These are phyloP conservation scores for Knipowitschia caucasica DNA, from an alignment of 2,797 vertebrate species.

Conservation along the genomic window DNA sequence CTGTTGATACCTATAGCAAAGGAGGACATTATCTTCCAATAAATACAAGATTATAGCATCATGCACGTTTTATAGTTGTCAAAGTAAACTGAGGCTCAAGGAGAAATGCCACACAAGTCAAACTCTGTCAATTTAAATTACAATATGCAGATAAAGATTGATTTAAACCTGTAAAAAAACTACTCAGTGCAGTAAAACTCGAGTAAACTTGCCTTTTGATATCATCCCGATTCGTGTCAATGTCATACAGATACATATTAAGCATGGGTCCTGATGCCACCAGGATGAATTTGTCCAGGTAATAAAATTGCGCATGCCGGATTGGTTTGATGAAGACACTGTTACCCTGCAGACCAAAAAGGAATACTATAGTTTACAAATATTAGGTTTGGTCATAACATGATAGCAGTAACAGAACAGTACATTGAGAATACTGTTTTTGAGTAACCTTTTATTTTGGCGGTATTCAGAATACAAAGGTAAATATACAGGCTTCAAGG, in stretches of 20 bases:
- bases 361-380: background rate
- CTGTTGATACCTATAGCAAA: conserved; percentile 74
- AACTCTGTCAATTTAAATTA: background rate
- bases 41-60: background rate
- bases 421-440: too few relatives aligned
- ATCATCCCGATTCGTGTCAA: conserved; percentile 74
- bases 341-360: conserved; percentile 62
- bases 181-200: too few relatives aligned
- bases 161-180: background rate
- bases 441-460: too few relatives aligned
- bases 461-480: background rate
- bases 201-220: conserved; percentile 75
- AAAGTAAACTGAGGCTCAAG: background rate
- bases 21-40: conserved; percentile 4
- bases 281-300: conserved; percentile 85
- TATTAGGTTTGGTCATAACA: background rate
- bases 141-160: background rate
- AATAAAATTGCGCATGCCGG: conserved; percentile 85
- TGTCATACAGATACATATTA: conserved; percentile 74
- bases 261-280: conserved; percentile 80
- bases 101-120: background rate
- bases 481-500: too few relatives aligned
- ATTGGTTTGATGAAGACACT: conserved; percentile 72
- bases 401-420: background rate
- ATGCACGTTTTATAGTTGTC: background rate